phyloP scores from a whole-genome alignment of 2,113 vertebrate species.

The Pedetes capensis region DNA sequence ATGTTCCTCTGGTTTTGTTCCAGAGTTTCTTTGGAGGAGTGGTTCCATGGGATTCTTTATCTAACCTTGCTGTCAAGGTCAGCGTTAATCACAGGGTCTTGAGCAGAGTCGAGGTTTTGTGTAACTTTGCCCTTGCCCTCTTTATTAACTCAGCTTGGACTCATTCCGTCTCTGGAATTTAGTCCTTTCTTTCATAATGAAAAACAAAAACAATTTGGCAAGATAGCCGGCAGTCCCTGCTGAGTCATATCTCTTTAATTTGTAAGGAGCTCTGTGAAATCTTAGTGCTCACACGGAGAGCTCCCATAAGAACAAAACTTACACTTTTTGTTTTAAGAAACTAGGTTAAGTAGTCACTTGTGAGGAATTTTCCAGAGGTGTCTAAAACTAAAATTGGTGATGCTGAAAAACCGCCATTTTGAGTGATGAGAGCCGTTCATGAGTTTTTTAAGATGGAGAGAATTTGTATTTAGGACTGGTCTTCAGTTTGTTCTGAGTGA shows the following conservation, averaged over 20 bases:
- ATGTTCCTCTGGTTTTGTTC: constrained; percentile 1
- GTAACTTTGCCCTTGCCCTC: background rate
- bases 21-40: background rate
- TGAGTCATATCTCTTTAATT: background rate
- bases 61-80: background rate
- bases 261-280: background rate
- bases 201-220: constrained; percentile 26
- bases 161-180: background rate
- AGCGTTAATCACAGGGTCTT: background rate
- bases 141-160: constrained; percentile 58
- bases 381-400: background rate
- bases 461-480: background rate
- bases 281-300: background rate
- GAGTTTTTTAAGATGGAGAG: background rate
- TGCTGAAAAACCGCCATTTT: background rate
- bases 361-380: background rate
- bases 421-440: background rate
- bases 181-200: background rate
- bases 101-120: background rate
- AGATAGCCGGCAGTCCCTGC: background rate
- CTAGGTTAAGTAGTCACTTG: background rate
- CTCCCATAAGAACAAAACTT: background rate
- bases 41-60: background rate
- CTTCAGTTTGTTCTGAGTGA: background rate
- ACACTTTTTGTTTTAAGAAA: background rate